These are phyloP conservation scores for Noctua janthina DNA, from an alignment of 2,888 invertebrate species.

Conservation along the genomic window DNA sequence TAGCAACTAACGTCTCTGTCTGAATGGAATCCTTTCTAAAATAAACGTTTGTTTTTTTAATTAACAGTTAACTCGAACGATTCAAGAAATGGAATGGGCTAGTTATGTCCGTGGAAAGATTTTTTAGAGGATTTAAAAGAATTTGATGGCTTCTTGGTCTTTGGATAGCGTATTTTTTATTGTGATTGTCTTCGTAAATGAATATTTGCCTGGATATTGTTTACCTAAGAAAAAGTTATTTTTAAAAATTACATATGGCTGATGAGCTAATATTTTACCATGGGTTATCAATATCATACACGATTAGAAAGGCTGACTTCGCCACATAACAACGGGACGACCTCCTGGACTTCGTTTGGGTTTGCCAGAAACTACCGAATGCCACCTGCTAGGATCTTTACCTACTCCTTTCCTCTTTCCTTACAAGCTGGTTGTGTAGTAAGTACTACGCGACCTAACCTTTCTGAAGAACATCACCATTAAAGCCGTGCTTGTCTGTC, in stretches of 20 bases:
- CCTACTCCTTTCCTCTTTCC: neutral
- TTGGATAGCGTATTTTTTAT: conserved; percentile 4
- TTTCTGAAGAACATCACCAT: neutral
- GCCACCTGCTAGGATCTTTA: neutral
- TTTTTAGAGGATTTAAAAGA: conserved; percentile 37
- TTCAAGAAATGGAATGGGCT: conserved; percentile 57
- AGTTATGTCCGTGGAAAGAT: conserved; percentile 44
- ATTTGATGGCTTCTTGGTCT: conserved; percentile 17
- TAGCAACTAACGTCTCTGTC: conserved; percentile 66
- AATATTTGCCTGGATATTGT: neutral
- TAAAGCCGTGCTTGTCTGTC: neutral
- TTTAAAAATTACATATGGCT: neutral
- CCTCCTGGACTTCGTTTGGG: neutral
- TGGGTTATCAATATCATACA: neutral
- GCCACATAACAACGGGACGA: neutral
- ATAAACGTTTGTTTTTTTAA: conserved; percentile 62
- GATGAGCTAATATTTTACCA: neutral
- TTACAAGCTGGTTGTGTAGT: neutral
- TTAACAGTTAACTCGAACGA: conserved; percentile 61
- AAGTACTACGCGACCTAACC: neutral
- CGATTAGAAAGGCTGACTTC: neutral
- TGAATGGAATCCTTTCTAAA: conserved; percentile 64
- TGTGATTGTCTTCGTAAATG: conserved; percentile 26
- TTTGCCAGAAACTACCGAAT: neutral
- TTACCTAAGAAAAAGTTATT: neutral